phyloP scores from a whole-genome alignment of 2,888 invertebrate species.

The Pollenia amentaria region DNA sequence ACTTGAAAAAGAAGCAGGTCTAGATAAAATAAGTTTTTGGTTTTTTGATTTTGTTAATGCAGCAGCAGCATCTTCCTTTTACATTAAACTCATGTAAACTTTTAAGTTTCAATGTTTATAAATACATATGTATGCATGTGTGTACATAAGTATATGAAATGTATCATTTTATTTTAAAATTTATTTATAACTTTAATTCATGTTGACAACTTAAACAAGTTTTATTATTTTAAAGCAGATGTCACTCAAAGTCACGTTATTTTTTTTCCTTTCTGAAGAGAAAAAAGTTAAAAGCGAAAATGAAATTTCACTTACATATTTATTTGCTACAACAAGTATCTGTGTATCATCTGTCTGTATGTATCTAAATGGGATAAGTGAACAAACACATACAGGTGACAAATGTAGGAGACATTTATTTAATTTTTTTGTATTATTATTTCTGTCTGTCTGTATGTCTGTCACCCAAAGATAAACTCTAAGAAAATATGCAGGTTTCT shows the following conservation, averaged over 20 bases:
- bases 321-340: constrained; percentile 22
- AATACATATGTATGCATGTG: too few relatives aligned
- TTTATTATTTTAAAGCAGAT: constrained; percentile 60
- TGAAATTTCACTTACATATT: constrained; percentile 58
- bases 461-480: constrained; percentile 33
- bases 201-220: constrained; percentile 67
- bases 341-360: background rate
- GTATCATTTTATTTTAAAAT: background rate
- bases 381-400: constrained; percentile 33
- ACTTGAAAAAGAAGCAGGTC: background rate
- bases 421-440: constrained; percentile 5
- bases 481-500: constrained; percentile 53
- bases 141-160: too few relatives aligned
- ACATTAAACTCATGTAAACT: too few relatives aligned
- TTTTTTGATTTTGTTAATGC: too few relatives aligned
- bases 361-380: background rate
- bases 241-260: constrained; percentile 68
- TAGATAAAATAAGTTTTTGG: constrained; percentile 19
- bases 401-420: constrained; percentile 55
- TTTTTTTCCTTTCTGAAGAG: constrained; percentile 24
- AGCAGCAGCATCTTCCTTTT: too few relatives aligned
- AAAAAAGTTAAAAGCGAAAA: constrained; percentile 50
- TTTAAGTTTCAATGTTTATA: too few relatives aligned
- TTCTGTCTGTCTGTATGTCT: background rate
- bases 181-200: constrained; percentile 66